Evolutionary conservation across 1,140 invertebrate species (phyloP), one percentile per base, ranked within the genome.

Genomic region (Ectropis grisescens): DNA sequence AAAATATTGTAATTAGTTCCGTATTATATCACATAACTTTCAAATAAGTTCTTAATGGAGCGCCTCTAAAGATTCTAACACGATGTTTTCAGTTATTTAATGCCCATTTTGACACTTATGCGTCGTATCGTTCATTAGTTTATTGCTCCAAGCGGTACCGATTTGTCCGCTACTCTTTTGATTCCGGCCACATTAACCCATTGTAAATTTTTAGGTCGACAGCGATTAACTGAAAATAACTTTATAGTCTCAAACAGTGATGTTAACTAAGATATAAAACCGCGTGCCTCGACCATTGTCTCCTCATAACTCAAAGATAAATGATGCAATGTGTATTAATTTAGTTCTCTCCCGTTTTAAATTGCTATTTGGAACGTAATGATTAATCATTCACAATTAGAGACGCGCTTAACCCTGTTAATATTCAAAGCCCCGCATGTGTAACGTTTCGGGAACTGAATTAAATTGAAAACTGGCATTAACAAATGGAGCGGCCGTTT

Each of bases 381-480:
- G 8, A n/a, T n/a, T n/a, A 19, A 19, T 19, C 16, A 19, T 19
- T 8, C 16, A n/a, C 24, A 26, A 6, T 26, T 26, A 10, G 24
- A 6, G 24, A 26, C 24, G 10, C 24, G 4, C 10, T 26, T 46
- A 42, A 42, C 48, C 37, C 33, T 37, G 48, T 67, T 67, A 65
- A 67, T 67, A 69, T 64, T 69, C 55, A 53, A 48, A 59, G 55
- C 49, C 57, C 57, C 56, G 64, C 58, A 58, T 70, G 41, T 61
- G 59, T 45, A 64, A 54, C 72, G 67, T 64, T 66, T 69, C 62
- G 69, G 58, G 62, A 74, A 69, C 59, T 59, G 62, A 62, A 79
- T 71, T 74, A 75, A 79, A 76, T 75, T 72, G 71, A 80, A 76
- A 66, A 61, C 64, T 68, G 68, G 62, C 66, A 69, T 72, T 76